A percentile compares a stretch with the other conserved stretches of the same genome.
Conservation (phyloP, 2,888 invertebrate species). For the Morinoia aosen region DNA sequence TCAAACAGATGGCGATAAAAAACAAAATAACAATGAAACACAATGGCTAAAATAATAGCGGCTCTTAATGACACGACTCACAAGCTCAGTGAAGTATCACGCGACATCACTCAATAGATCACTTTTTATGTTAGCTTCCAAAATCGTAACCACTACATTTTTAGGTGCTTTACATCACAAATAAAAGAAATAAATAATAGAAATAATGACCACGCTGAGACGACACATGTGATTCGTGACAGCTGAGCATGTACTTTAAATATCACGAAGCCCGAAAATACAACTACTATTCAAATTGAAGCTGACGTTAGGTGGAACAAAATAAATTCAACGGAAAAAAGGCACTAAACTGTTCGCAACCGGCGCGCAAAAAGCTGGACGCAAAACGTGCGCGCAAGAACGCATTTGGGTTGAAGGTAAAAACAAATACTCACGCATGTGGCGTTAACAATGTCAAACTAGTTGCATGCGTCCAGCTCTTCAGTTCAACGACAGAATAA, state of each 20-base stretch:
- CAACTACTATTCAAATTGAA: no score
- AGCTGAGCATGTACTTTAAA: no score
- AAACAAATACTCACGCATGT: neutral
- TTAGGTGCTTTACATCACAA: neutral
- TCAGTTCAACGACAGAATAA: neutral
- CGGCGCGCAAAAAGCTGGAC: neutral
- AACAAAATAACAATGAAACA: neutral
- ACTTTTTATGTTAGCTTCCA: neutral
- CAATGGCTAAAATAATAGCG: neutral
- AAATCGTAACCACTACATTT: neutral
- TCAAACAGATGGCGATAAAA: neutral
- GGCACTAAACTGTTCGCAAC: no score
- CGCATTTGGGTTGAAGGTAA: neutral
- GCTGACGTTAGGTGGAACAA: no score
- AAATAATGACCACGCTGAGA: neutral
- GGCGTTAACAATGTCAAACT: neutral
- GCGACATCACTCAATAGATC: neutral
- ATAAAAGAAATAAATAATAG: neutral
- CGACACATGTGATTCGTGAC: no score
- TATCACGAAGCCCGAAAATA: no score
- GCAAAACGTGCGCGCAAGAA: neutral
- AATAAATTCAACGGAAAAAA: no score
- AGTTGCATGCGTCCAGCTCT: neutral
- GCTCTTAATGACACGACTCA: neutral
- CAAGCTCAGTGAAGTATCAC: neutral